These are phyloP conservation scores for Xenus cinereus DNA, from an alignment of 2,113 vertebrate species.

Conservation along the genomic window DNA sequence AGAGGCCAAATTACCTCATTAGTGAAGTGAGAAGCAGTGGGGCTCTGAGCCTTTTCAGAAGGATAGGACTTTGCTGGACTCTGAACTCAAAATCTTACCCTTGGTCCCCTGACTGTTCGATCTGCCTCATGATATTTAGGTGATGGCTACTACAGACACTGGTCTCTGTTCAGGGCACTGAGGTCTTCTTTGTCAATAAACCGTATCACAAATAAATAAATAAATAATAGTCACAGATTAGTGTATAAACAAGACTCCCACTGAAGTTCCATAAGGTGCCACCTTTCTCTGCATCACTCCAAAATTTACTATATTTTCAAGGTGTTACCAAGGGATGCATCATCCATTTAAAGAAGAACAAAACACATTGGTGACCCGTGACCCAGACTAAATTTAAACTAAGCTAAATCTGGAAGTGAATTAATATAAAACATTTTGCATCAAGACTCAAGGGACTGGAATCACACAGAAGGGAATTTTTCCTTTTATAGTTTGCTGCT, in stretches of 20 bases:
- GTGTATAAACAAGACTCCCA: not conserved
- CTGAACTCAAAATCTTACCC: not conserved
- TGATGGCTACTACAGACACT: not conserved
- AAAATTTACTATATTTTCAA: not conserved
- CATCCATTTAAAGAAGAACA: not conserved
- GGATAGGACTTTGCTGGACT: not conserved
- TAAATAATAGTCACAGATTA: not conserved
- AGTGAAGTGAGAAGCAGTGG: not conserved
- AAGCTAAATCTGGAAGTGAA: not conserved
- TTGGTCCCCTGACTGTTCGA: not conserved
- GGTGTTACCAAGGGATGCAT: not conserved
- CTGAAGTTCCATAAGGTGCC: not conserved
- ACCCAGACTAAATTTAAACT: not conserved
- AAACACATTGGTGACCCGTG: not conserved
- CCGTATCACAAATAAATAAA: not conserved
- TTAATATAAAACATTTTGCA: not conserved
- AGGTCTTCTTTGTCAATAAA: not conserved
- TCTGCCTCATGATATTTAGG: not conserved
- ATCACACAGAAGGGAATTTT: not conserved
- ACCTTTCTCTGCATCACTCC: not conserved
- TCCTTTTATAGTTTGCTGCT: not conserved
- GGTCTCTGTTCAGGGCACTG: not conserved
- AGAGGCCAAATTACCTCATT: not conserved
- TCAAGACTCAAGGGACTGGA: not conserved
- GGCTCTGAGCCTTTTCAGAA: not conserved